Percentiles rank a stretch among this genome's conserved stretches.
Evolutionary conservation across 2,888 invertebrate species (phyloP).

Genomic region (Dione vanillae): DNA sequence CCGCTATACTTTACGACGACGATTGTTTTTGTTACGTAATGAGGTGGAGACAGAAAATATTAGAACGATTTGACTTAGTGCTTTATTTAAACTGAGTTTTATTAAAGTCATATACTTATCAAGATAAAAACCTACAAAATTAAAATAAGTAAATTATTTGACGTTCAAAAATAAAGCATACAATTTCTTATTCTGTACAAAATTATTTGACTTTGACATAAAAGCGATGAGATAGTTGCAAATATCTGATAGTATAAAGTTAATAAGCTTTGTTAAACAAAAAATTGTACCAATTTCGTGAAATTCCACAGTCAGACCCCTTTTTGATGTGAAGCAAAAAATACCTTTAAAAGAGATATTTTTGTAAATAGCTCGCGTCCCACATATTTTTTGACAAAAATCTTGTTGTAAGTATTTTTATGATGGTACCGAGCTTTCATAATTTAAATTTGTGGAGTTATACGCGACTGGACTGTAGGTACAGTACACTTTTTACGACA

Average conservation of each 20-base stretch:
- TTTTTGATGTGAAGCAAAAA: conserved; percentile 6
- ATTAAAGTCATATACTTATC: not conserved
- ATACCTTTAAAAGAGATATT: conserved; percentile 14
- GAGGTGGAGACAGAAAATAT: conserved; percentile 29
- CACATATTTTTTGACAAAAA: conserved; percentile 12
- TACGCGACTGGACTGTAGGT: not conserved
- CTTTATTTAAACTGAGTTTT: not conserved
- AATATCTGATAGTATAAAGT: not conserved
- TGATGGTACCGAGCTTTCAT: conserved; percentile 18
- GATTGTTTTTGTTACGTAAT: conserved; percentile 31
- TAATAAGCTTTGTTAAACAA: not conserved
- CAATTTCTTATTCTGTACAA: no score
- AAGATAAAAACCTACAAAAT: no score
- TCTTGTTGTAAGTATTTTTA: conserved; percentile 19
- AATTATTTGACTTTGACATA: no score
- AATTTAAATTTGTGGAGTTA: conserved; percentile 9
- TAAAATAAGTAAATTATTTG: no score
- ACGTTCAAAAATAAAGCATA: no score
- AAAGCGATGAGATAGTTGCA: not conserved
- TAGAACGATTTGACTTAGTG: conserved; percentile 8
- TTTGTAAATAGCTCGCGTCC: conserved; percentile 6
- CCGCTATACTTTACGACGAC: conserved; percentile 28
- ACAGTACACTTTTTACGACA: conserved; percentile 14
- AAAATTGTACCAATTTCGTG: not conserved
- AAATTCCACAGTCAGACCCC: not conserved